Base-by-base conservation (phyloP, 1,140 invertebrate species). In the Zaprionus africanus region DNA sequence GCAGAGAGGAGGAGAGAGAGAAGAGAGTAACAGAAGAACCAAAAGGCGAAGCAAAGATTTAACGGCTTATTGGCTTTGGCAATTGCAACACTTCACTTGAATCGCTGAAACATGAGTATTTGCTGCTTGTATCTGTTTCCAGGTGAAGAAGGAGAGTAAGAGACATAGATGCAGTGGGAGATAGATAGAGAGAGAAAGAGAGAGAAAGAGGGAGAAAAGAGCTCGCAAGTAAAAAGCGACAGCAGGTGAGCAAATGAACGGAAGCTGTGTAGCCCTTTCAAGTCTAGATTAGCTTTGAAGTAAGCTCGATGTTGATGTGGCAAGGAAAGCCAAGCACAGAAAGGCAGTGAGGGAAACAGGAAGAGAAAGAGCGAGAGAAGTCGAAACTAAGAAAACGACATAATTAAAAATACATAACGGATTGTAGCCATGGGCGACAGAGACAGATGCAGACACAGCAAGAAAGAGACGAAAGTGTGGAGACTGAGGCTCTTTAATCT, bases 371-470 rank as follows among this genome's bases (percentile, higher is more conserved):
- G 41, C 2, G 41, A 46, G 15, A 9, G 3, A 5, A 43, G 41
- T 36, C 12, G 41, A 43, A 46, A 46, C 41, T 46, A 46, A 46
- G 41, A 46, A 46, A 46, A 46, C 17, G 5, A 46, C 2, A 46
- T 46, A 46, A 46, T 46, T 46, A 46, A 46, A 46, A 46, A 46
- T 46, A n/a, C n/a, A 46, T 46, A 46, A 46, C 41, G 41, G 41
- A 46, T 46, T 46, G 19, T 7, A 17, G n/a, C n/a, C 2, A 17
- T n/a, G n/a, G 7, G n/a, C n/a, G 7, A n/a, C 6, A 46, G 41
- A 46, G 7, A 19, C 1, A n/a, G n/a, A 46, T 2, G 4, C 5
- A 13, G 46, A 13, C 9, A 22, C 3, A 11, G 17, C 7, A 5
- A 19, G 17, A 9, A 22, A 7, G 13, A 22, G 43, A 49, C 17